Base-by-base conservation (phyloP, 2,797 vertebrate species). In the Ctenopoma kingsleyae region DNA sequence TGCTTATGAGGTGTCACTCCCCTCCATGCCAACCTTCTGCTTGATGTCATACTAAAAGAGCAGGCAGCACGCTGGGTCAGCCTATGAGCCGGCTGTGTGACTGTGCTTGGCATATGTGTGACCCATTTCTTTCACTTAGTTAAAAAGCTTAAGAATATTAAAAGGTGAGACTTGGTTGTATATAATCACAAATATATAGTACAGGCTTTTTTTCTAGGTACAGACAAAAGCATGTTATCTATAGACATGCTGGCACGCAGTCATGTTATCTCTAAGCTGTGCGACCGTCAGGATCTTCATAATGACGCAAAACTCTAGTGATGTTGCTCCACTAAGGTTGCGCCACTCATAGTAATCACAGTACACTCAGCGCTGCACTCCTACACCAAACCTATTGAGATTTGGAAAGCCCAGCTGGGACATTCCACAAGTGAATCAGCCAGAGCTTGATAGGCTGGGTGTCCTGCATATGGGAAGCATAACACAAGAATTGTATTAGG, bases 41-140 rank as follows among this genome's bases (percentile, higher is more conserved):
- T 84, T 82, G 71, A 87, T 83, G 85, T 87, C 77, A 78, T 61
- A 67, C 66, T 84, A 59, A 84, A 74, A 78, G 80, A 77, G 48
- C 68, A 66, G 57, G 60, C 58, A 1, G 73, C 76, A 64, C 46
- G 44, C 59, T 43, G 71, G 50, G 64, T 17, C 55, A 53, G 23
- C 50, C 74, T 65, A 60, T 46, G 47, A 66, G 62, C 65, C 58
- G 40, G 55, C 57, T 46, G 47, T 51, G 61, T 63, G 46, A 43
- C 13, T 67, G 63, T n/a, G 41, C 60, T 74, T 54, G 43, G 46
- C 70, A 77, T 71, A 54, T 4, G 56, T 46, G 20, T 30, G 19
- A 48, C 48, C 69, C 53, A 32, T 9, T 23, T 49, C 58, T 48
- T 56, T 81, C n/a, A 60, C 32, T 64, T 69, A 48, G 22, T 30